These are phyloP conservation scores for Nibea albiflora DNA, from an alignment of 2,113 vertebrate genomes.

Conservation along the genomic window DNA sequence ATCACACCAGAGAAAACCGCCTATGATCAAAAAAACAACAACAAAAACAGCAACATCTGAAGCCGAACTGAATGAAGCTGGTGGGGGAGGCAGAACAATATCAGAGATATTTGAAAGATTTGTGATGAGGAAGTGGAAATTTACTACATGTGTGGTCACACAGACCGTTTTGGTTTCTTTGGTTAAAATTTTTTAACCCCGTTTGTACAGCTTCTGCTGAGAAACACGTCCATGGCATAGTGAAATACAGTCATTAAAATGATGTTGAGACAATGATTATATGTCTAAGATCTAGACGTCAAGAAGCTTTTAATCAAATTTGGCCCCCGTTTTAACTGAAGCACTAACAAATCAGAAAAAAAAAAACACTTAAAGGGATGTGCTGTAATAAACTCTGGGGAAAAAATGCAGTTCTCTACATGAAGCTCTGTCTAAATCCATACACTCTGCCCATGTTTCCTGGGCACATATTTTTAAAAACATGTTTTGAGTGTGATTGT, in stretches of 20 bases:
- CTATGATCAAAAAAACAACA: slow-evolving; percentile 42
- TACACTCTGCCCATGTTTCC: not conserved
- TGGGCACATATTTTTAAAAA: not conserved
- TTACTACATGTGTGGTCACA: not conserved
- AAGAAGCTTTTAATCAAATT: not conserved
- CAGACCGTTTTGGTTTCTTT: not conserved
- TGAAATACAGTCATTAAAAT: not conserved
- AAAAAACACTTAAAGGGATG: not conserved
- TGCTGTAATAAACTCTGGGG: not conserved
- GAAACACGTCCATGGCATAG: not conserved
- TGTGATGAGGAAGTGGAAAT: not conserved
- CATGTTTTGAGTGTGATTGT: slow-evolving; percentile 9
- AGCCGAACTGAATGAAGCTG: slow-evolving; percentile 14
- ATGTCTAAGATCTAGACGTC: not conserved
- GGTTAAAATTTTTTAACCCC: not conserved
- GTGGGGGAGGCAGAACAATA: not conserved
- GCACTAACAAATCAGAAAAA: slow-evolving; percentile 1
- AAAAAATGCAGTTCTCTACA: not conserved
- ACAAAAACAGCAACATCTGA: not conserved
- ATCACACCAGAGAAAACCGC: slow-evolving; percentile 59
- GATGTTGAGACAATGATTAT: not conserved
- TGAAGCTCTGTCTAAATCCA: slow-evolving; percentile 2
- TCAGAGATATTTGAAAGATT: slow-evolving; percentile 5
- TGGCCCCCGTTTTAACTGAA: not conserved
- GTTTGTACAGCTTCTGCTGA: not conserved